Percentiles rank a stretch among this genome's conserved stretches.
Conservation (phyloP, 2,888 invertebrate genomes). For the Spilarctia lutea region DNA sequence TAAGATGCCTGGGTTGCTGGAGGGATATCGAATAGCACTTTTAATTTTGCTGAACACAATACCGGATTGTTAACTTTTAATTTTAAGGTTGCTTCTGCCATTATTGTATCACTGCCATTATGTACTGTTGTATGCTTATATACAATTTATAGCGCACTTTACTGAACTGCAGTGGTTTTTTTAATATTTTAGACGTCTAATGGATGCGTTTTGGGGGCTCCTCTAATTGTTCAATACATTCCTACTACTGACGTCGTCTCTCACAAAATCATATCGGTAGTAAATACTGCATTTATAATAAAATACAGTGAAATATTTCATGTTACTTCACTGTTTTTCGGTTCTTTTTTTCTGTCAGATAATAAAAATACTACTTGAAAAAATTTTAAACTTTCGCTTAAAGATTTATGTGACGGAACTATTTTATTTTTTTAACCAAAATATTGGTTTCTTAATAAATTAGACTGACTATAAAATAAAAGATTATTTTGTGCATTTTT, state of each 20-base stretch:
- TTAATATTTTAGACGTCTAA: conserved; percentile 16
- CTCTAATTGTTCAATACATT: conserved; percentile 10
- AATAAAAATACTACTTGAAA: too few relatives aligned
- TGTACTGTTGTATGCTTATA: conserved; percentile 46
- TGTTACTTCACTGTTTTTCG: background rate
- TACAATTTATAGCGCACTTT: conserved; percentile 43
- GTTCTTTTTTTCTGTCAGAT: too few relatives aligned
- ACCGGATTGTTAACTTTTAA: conserved; percentile 38
- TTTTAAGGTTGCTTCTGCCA: conserved; percentile 54
- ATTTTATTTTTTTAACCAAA: conserved; percentile 10
- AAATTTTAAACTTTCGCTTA: background rate
- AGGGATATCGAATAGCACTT: background rate
- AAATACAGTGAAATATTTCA: background rate
- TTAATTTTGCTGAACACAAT: conserved; percentile 36
- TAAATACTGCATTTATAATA: background rate
- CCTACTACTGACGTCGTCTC: background rate
- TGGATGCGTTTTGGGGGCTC: conserved; percentile 17
- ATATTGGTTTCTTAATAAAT: background rate
- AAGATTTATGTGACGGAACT: conserved; percentile 6
- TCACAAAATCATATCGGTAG: background rate
- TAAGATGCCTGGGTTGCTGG: background rate
- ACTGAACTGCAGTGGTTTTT: conserved; percentile 33
- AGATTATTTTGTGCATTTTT: conserved; percentile 9
- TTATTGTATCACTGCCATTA: conserved; percentile 58
- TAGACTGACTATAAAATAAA: conserved; percentile 28